A percentile compares a stretch with the other conserved stretches of the same genome.
phyloP scores from a whole-genome alignment of 2,113 vertebrate species.

The Craseonycteris thonglongyai region DNA sequence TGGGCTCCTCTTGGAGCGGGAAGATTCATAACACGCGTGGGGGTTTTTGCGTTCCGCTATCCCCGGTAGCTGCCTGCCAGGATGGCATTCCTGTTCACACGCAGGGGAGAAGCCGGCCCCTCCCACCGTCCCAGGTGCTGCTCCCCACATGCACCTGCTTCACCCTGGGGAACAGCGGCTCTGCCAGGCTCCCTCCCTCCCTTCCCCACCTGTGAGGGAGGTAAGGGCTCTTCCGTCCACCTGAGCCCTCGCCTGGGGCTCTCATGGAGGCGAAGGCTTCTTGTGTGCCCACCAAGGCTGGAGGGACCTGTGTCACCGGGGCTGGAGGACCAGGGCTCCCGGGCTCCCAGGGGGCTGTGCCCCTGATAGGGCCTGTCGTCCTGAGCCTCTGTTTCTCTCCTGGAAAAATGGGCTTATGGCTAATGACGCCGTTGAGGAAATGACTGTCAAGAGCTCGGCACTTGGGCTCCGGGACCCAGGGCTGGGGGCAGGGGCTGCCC shows the following conservation, averaged over 20 bases:
- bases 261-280: background rate
- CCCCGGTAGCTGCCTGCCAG: background rate
- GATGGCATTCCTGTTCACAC: background rate
- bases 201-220: background rate
- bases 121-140: background rate
- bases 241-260: background rate
- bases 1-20: constrained; percentile 39
- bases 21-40: constrained; percentile 36
- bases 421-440: background rate
- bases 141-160: background rate
- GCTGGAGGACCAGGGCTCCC: background rate
- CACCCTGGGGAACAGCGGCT: background rate
- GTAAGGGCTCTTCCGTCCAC: background rate
- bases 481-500: background rate
- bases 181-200: no score
- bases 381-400: background rate
- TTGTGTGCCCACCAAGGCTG: background rate
- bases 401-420: background rate
- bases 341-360: no score
- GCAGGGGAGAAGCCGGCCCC: background rate
- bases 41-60: constrained; percentile 70
- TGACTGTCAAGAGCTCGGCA: background rate
- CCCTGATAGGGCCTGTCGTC: background rate
- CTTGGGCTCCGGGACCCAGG: fast-evolving
- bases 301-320: background rate